phyloP scores from a whole-genome alignment of 2,797 vertebrate genomes.

The Adrianichthys oophorus region DNA sequence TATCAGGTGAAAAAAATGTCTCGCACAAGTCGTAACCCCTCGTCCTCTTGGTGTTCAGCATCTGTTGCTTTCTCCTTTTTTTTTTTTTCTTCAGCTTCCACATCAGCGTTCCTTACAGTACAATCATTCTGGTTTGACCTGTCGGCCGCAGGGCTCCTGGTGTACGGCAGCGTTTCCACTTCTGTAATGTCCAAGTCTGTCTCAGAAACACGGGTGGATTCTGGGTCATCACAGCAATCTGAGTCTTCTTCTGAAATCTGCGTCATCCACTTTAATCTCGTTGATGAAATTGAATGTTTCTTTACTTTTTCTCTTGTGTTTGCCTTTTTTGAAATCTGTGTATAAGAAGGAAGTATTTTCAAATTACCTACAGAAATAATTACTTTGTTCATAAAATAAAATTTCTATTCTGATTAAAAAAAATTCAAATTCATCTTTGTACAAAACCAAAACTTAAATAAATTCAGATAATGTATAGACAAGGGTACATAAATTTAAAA shows the following conservation, averaged over 20 bases:
- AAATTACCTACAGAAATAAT: too few relatives aligned
- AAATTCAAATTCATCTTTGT: too few relatives aligned
- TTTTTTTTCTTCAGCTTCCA: conserved; percentile 6
- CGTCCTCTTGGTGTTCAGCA: conserved; percentile 38
- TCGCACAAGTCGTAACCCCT: conserved; percentile 65
- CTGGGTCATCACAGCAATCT: conserved; percentile 25
- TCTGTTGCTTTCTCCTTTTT: conserved; percentile 2
- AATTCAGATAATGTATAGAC: too few relatives aligned
- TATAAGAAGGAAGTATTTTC: too few relatives aligned
- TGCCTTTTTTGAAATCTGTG: conserved; percentile 35
- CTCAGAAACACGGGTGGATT: conserved; percentile 50
- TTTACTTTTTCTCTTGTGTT: conserved; percentile 1
- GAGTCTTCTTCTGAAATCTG: conserved; percentile 33
- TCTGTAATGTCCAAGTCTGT: conserved; percentile 60
- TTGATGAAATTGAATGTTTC: not conserved
- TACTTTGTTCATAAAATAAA: too few relatives aligned
- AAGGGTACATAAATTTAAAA: too few relatives aligned
- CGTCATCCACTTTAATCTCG: conserved; percentile 1
- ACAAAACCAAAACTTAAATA: too few relatives aligned
- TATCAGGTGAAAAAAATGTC: conserved; percentile 75
- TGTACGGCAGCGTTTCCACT: conserved; percentile 51
- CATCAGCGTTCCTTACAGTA: not conserved
- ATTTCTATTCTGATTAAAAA: too few relatives aligned
- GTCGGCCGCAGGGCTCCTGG: conserved; percentile 8
- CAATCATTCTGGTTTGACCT: conserved; percentile 1